These are phyloP conservation scores for Malurus alboscapulatus DNA, from an alignment of 2,113 vertebrate genomes.

Conservation along the genomic window DNA sequence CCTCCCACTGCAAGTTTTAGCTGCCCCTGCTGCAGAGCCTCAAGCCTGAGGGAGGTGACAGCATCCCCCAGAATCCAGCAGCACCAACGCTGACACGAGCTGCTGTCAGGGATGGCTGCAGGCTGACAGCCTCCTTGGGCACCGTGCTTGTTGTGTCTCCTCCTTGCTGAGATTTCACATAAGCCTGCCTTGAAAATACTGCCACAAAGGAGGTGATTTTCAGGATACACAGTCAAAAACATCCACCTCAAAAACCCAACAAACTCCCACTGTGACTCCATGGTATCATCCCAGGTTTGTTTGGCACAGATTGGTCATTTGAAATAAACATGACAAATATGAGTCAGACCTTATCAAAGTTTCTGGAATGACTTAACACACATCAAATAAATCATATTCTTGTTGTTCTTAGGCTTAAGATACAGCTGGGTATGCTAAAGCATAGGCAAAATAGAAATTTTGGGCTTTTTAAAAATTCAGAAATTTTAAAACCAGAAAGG, in stretches of 20 bases:
- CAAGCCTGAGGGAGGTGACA: not conserved
- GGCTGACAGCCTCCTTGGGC: not conserved
- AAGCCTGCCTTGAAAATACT: not conserved
- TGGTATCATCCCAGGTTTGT: not conserved
- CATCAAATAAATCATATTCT: not conserved
- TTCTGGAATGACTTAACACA: not conserved
- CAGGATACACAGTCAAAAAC: not conserved
- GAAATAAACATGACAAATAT: not conserved
- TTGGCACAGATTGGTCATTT: not conserved
- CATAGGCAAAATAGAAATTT: not conserved
- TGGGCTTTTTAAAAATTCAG: not conserved
- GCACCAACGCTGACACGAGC: accelerated
- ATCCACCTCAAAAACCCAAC: not conserved
- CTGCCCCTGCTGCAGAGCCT: not conserved
- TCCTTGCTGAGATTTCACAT: not conserved
- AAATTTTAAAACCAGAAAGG: not conserved
- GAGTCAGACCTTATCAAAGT: not conserved
- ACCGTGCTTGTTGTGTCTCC: accelerated
- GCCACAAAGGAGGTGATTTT: not conserved
- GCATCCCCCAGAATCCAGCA: not conserved
- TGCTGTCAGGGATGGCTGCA: not conserved
- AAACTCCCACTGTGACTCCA: not conserved
- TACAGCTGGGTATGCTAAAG: not conserved
- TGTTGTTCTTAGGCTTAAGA: not conserved
- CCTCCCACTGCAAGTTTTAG: not conserved